Evolutionary conservation across 1,140 invertebrate species (phyloP).

Genomic region (Papilio dardanus): DNA sequence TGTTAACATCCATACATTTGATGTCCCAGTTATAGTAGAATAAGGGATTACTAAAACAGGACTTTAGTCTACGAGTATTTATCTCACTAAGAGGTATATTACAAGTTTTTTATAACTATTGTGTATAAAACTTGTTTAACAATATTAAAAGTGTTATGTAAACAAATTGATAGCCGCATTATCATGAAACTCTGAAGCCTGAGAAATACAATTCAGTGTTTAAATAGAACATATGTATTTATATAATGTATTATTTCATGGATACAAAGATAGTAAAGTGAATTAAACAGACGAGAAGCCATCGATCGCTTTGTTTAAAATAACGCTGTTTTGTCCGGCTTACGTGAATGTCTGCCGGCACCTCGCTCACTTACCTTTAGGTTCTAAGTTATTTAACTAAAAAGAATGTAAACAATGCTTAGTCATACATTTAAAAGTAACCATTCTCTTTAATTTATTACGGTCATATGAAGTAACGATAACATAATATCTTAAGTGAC

Average conservation of each 20-base stretch:
- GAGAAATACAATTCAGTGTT: conserved; percentile 7
- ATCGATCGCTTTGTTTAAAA: conserved; percentile 2
- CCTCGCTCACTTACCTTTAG: not conserved
- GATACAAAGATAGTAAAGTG: not conserved
- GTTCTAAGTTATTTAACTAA: not conserved
- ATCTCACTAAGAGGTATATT: not conserved
- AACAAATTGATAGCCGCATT: not conserved
- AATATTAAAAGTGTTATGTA: not conserved
- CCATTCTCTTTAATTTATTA: not conserved
- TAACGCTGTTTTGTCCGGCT: not conserved
- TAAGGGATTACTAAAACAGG: not conserved
- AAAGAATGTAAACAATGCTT: not conserved
- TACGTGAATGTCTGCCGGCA: not conserved
- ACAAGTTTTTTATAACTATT: not conserved
- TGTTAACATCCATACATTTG: not conserved
- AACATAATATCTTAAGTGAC: not conserved
- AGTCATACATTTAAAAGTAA: not conserved
- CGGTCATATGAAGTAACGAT: not conserved
- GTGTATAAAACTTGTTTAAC: not conserved
- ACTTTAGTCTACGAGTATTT: not conserved
- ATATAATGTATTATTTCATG: not conserved
- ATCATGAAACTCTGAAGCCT: not conserved
- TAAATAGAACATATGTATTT: not conserved
- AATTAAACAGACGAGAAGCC: conserved; percentile 5
- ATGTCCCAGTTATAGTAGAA: not conserved